Percentiles rank a stretch among this genome's conserved stretches.
Evolutionary conservation across 2,113 vertebrate genomes (phyloP).

Genomic region (Peucedramus taeniatus): DNA sequence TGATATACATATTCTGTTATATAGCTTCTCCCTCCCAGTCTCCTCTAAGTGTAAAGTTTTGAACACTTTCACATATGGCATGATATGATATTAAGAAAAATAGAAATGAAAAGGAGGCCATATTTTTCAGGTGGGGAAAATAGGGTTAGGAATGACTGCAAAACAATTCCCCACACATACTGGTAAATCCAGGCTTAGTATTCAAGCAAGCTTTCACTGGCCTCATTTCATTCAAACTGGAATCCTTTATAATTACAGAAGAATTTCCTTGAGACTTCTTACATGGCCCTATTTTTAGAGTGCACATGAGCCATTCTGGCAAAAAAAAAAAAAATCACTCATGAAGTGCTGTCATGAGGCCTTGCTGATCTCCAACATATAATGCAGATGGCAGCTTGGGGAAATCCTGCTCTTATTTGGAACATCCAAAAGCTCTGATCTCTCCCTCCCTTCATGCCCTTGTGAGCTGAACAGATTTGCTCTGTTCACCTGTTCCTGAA

Average conservation of each 20-base stretch:
- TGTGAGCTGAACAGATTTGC: slow-evolving; percentile 34
- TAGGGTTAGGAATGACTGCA: not conserved
- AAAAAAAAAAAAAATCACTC: not conserved
- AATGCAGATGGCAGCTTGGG: slow-evolving; percentile 27
- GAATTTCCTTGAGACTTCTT: not conserved
- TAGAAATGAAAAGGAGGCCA: not conserved
- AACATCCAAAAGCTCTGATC: slow-evolving; percentile 14
- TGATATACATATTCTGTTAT: not conserved
- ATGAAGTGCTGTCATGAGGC: not conserved
- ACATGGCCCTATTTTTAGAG: not conserved
- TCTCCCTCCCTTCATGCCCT: not conserved
- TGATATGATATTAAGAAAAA: not conserved
- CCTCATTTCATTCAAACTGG: not conserved
- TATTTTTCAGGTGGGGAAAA: not conserved
- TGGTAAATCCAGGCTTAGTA: not conserved
- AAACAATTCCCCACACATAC: not conserved
- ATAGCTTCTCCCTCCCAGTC: not conserved
- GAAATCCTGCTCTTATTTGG: slow-evolving; percentile 45
- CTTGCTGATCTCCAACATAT: not conserved
- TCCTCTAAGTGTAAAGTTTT: not conserved
- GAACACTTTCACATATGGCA: not conserved
- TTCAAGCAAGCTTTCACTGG: not conserved
- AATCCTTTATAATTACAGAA: slow-evolving; percentile 18
- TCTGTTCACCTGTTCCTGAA: slow-evolving; percentile 49
- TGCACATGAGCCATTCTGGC: not conserved